phyloP scores from a whole-genome alignment of 2,113 vertebrate genomes.

The Semnornis frantzii region DNA sequence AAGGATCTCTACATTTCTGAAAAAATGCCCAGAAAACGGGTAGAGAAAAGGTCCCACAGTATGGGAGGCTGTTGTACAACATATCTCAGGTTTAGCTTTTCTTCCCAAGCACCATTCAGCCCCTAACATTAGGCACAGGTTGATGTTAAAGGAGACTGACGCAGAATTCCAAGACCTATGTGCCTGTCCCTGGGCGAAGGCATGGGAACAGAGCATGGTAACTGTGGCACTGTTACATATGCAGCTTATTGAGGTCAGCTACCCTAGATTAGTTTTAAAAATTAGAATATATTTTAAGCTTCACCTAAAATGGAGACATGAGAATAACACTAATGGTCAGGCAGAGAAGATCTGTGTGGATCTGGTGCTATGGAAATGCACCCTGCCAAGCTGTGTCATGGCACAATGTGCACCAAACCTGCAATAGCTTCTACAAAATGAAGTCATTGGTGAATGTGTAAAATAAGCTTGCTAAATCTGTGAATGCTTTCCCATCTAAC shows the following conservation, averaged over 20 bases:
- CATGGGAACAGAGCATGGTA: not conserved
- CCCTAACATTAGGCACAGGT: rapidly evolving
- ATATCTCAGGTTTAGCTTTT: not conserved
- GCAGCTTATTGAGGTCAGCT: not conserved
- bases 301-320: not conserved
- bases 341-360: not conserved
- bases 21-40: not conserved
- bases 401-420: not conserved
- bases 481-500: constrained; percentile 31
- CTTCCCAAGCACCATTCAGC: not conserved
- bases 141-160: not conserved
- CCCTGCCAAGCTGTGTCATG: not conserved
- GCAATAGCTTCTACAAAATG: not conserved
- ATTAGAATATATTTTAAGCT: not conserved
- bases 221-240: rapidly evolving
- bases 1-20: not conserved
- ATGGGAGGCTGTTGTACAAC: not conserved
- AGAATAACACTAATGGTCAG: not conserved
- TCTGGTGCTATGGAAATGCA: not conserved
- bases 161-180: not conserved
- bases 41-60: not conserved
- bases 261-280: not conserved
- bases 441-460: not conserved
- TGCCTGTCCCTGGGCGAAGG: not conserved
- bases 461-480: constrained; percentile 20